Evolutionary conservation across 2,113 vertebrate genomes (phyloP).

Genomic region (Poicephalus meyeri): DNA sequence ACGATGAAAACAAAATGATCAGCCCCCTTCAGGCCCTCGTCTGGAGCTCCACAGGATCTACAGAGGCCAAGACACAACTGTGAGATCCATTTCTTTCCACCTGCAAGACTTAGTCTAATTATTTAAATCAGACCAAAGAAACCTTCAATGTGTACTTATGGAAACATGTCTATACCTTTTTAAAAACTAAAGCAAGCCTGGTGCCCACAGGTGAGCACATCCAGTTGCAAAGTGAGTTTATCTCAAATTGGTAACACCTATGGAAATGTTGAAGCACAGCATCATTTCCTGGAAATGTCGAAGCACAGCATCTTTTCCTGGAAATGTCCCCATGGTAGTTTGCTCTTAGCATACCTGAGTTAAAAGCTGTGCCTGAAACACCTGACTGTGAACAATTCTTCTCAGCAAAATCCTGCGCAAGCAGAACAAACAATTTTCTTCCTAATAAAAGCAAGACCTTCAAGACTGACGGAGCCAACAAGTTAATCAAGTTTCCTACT

Average conservation of each 20-base stretch:
- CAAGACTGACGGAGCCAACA: constrained; percentile 1
- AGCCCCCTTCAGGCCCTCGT: neutral
- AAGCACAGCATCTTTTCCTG: accelerated
- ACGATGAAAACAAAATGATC: neutral
- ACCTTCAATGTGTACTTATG: neutral
- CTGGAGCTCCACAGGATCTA: neutral
- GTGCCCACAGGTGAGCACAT: neutral
- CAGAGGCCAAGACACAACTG: neutral
- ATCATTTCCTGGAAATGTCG: neutral
- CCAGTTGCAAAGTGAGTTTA: neutral
- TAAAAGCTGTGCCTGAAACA: constrained; percentile 12
- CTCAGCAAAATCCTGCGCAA: neutral
- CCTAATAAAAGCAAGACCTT: constrained; percentile 58
- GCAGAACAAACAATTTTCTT: constrained; percentile 47
- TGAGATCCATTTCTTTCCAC: neutral
- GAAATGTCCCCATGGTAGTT: neutral
- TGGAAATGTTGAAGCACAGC: accelerated
- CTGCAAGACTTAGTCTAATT: neutral
- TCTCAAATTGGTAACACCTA: neutral
- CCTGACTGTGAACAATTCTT: constrained; percentile 41
- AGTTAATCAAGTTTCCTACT: constrained; percentile 64
- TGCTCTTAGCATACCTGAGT: neutral
- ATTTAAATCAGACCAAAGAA: neutral
- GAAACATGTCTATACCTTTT: neutral
- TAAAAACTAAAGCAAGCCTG: neutral